Conservation (phyloP, 92 coral and sea anemone species). For the Palythoa grandis region DNA sequence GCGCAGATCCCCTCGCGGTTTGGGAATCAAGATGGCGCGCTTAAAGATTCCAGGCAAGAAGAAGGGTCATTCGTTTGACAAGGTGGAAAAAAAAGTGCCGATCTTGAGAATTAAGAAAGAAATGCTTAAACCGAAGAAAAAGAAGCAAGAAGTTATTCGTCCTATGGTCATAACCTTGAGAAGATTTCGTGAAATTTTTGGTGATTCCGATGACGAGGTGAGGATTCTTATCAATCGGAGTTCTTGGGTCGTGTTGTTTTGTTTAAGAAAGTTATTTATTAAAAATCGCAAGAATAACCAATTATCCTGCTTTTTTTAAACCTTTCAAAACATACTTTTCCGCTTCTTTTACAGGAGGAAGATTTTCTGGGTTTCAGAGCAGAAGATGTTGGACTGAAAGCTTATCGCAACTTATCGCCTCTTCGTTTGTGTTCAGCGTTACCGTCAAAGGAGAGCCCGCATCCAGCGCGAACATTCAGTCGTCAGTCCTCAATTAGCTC, state of each 20-base stretch:
- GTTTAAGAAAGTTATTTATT: conserved; percentile 32
- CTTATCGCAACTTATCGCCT: conserved; percentile 74
- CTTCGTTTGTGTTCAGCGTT: conserved; percentile 36
- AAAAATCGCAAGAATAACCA: conserved; percentile 6
- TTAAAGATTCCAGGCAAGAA: conserved; percentile 88
- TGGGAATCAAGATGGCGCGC: conserved; percentile 95
- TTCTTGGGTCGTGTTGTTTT: conserved; percentile 69
- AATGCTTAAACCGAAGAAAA: conserved; percentile 31
- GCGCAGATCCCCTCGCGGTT: conserved; percentile 62
- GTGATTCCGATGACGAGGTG: conserved; percentile 99
- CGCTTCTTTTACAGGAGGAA: conserved; percentile 67
- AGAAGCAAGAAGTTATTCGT: conserved; percentile 45
- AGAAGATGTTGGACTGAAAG: conserved; percentile 91
- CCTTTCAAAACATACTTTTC: not conserved
- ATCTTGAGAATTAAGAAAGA: conserved; percentile 61
- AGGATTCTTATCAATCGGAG: conserved; percentile 22
- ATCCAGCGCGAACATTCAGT: conserved; percentile 37
- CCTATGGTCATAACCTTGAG: conserved; percentile 83
- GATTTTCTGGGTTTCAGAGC: conserved; percentile 93
- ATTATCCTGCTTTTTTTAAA: conserved; percentile 27
- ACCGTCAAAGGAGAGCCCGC: conserved; percentile 57
- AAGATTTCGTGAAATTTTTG: conserved; percentile 92
- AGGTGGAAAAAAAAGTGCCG: conserved; percentile 56
- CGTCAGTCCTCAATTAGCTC: conserved; percentile 37
- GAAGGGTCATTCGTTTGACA: conserved; percentile 68